A percentile compares a stretch with the other conserved stretches of the same genome.
Evolutionary conservation across 2,888 invertebrate species (phyloP).

Genomic region (Noctua pronuba): DNA sequence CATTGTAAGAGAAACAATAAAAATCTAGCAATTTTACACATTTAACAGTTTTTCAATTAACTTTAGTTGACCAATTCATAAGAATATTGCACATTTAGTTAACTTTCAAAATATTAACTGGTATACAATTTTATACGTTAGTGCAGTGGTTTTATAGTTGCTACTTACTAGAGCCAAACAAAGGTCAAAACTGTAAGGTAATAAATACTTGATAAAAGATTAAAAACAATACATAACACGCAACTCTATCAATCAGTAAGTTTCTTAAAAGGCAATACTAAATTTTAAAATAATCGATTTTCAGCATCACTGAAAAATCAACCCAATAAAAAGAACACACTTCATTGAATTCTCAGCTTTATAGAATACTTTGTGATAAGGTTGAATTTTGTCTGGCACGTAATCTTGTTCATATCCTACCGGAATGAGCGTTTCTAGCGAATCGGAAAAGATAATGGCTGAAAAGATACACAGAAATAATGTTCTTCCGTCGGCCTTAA

Average conservation of each 20-base stretch:
- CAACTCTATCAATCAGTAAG: constrained; percentile 61
- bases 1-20: constrained; percentile 32
- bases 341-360: constrained; percentile 20
- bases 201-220: constrained; percentile 33
- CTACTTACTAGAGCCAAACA: constrained; percentile 35
- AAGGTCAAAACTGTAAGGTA: constrained; percentile 56
- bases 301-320: constrained; percentile 23
- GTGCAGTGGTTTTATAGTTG: constrained; percentile 16
- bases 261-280: constrained; percentile 39
- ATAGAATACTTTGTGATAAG: constrained; percentile 38
- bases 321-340: constrained; percentile 19
- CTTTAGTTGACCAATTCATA: constrained; percentile 41
- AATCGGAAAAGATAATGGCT: constrained; percentile 87
- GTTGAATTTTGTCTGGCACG: constrained; percentile 59
- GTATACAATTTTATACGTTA: constrained; percentile 22
- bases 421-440: constrained; percentile 84
- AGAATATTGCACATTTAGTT: constrained; percentile 15
- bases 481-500: constrained; percentile 86
- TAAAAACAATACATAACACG: constrained; percentile 52
- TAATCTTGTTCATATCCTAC: constrained; percentile 69
- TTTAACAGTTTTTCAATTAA: constrained; percentile 49
- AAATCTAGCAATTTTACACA: constrained; percentile 22
- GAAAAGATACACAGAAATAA: constrained; percentile 84
- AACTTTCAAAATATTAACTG: constrained; percentile 40
- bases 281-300: constrained; percentile 24